Percentiles rank a stretch among this genome's conserved stretches.
Conservation (phyloP, 2,888 invertebrate species). For the Salpingus planirostris region DNA sequence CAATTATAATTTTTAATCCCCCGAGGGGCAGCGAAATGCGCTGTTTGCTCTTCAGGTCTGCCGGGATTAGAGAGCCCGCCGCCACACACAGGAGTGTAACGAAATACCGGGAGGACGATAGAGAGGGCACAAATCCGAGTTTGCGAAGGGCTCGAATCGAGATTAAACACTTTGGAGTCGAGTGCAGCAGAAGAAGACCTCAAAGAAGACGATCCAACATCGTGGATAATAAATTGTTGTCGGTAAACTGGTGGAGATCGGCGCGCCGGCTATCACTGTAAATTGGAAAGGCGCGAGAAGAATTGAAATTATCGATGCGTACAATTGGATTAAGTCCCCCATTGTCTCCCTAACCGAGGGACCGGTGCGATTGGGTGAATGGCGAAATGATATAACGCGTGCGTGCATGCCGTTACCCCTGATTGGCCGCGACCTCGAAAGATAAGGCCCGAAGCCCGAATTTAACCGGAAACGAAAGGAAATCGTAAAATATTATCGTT, state of each 20-base stretch:
- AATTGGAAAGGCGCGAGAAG: not conserved
- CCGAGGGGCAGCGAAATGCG: conserved; percentile 32
- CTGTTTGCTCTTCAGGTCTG: conserved; percentile 31
- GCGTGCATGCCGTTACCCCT: conserved; percentile 29
- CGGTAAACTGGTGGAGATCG: no score
- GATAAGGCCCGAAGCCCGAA: no score
- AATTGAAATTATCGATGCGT: conserved; percentile 8
- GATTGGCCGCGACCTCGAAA: conserved; percentile 25
- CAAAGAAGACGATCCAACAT: not conserved
- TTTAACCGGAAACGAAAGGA: no score
- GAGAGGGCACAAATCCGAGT: no score
- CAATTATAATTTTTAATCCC: conserved; percentile 44
- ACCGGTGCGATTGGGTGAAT: conserved; percentile 27
- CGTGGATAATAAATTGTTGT: no score
- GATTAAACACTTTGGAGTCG: no score
- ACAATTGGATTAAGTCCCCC: conserved; percentile 32
- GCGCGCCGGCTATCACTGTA: no score
- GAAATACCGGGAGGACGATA: no score
- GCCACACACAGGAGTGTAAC: conserved; percentile 1
- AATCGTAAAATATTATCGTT: no score
- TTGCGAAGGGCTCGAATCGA: no score
- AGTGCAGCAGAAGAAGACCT: not conserved
- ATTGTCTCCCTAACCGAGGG: conserved; percentile 28
- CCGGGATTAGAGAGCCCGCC: conserved; percentile 13
- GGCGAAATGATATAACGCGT: conserved; percentile 27